phyloP scores from a whole-genome alignment of 1,140 invertebrate species.

The Pachypeltis micranthus region DNA sequence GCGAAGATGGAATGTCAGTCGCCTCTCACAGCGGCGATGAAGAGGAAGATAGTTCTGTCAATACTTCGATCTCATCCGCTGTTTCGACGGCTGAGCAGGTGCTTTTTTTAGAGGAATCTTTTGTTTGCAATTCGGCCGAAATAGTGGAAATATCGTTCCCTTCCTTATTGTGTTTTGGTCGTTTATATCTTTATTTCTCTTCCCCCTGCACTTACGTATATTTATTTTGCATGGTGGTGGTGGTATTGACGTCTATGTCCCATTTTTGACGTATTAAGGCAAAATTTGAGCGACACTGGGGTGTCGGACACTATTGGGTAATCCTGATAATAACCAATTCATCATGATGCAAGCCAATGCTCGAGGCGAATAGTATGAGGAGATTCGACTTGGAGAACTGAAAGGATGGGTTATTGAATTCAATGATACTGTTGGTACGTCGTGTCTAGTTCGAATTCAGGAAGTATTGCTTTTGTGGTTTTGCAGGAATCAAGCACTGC shows the following conservation, averaged over 20 bases:
- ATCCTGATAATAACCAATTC: not conserved
- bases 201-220: no score
- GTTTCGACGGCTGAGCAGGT: not conserved
- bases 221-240: no score
- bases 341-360: not conserved
- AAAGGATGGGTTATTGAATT: not conserved
- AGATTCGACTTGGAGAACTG: not conserved
- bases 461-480: not conserved
- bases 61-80: not conserved
- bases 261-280: no score
- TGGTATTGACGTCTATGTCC: no score
- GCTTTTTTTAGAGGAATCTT: not conserved
- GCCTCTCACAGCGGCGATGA: not conserved
- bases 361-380: not conserved
- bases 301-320: no score
- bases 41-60: not conserved
- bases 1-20: not conserved
- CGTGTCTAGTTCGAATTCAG: not conserved
- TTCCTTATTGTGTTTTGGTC: not conserved
- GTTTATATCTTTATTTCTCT: not conserved
- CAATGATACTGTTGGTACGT: not conserved
- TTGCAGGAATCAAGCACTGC: not conserved
- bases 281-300: no score
- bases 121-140: not conserved
- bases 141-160: not conserved